Base-by-base conservation (phyloP, 2,797 vertebrate genomes). In the Helicolenus hilgendorfi region DNA sequence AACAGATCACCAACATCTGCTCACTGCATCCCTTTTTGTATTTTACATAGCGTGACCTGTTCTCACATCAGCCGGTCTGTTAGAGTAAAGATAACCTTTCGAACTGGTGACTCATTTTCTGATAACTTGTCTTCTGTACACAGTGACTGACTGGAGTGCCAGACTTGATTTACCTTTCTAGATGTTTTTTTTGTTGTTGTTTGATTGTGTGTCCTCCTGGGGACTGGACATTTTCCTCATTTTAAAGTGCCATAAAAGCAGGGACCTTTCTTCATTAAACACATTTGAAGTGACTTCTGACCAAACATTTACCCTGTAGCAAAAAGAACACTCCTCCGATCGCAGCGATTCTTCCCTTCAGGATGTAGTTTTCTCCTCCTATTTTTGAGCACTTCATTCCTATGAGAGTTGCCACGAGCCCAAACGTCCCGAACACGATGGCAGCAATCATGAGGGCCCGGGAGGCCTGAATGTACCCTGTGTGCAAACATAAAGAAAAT, bases 371-470 rank as follows among this genome's bases (percentile, higher is more conserved):
- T 24, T 97, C 89, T 13, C 96, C 97, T 11, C 97, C 98, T 1
- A 98, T 90, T 85, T 96, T 98, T 1, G 97, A 98, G 87, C 98
- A 99, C 84, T 98, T 95, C 93, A 99, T 96, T 4, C 98, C 98
- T 11, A 89, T 20, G 2, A 98, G 95, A 31, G 97, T 97, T 0
- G 94, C 92, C 15, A 96, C 79, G 2, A 98, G 86, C 2, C 97
- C 98, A 2, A 98, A 96, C 0, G 94, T 93, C 41, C 98, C 98
- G 70, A 98, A 93, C 65, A 98, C 92, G 63, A 99, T 96, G 5
- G 98, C 91, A 0, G 96, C 92, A 15, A 99, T 98, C 98, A 99
- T 98, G 68, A 99, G 96, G 0, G 98, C 98, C 4, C 98, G 97
- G 41, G 97, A 98, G 11, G 97, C 98, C 92, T 98, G 98, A 72